Percentiles rank a stretch among this genome's conserved stretches.
These are phyloP conservation scores for Linnaemya tessellans DNA, from an alignment of 2,888 invertebrate genomes.

Conservation along the genomic window DNA sequence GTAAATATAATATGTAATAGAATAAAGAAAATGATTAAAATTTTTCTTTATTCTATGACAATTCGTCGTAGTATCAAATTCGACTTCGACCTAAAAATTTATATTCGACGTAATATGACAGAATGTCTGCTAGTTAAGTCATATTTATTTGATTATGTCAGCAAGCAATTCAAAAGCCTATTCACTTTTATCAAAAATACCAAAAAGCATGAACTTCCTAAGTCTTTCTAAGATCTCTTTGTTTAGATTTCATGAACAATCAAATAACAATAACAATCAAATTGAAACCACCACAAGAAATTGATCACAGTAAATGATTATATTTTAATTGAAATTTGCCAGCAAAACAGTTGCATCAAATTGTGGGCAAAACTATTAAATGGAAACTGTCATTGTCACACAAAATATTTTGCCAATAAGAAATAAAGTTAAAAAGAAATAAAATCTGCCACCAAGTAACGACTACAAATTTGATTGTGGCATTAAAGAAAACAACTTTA, in stretches of 20 bases:
- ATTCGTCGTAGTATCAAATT: too few species aligned
- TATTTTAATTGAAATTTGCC: constrained; percentile 65
- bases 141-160: too few species aligned
- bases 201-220: too few species aligned
- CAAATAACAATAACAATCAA: constrained; percentile 39
- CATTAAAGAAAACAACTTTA: constrained; percentile 27
- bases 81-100: too few species aligned
- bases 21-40: too few species aligned
- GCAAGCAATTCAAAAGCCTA: too few species aligned
- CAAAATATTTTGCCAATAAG: constrained; percentile 3
- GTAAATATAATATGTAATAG: too few species aligned
- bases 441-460: constrained; percentile 9
- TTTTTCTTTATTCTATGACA: too few species aligned
- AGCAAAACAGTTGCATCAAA: constrained; percentile 27
- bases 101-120: too few species aligned
- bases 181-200: too few species aligned
- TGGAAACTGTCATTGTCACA: constrained; percentile 29
- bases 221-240: not conserved
- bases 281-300: constrained; percentile 58
- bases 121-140: too few species aligned
- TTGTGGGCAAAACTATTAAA: not conserved
- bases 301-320: constrained; percentile 64
- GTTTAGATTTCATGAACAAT: not conserved
- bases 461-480: constrained; percentile 51
- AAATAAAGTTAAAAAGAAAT: not conserved